Evolutionary conservation across 2,113 vertebrate species (phyloP), one percentile per base, ranked within the genome.

Genomic region (Gymnorhina tibicen): DNA sequence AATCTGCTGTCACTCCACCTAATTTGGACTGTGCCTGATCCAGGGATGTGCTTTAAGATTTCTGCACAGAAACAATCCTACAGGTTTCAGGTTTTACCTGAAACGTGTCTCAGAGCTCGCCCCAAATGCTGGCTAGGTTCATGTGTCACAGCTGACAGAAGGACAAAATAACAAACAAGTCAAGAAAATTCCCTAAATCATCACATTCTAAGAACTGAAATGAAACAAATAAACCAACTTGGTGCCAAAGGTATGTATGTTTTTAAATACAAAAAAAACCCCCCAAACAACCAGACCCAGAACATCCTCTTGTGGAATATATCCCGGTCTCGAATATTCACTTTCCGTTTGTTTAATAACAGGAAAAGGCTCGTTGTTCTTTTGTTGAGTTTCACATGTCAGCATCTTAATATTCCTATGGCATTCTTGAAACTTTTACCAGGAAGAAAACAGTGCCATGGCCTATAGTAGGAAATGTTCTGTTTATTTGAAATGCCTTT

Each of bases 341-440:
- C 94, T 98, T 98, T 98, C 98, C 98, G 96, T 97, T 98, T 97
- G 96, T 98, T 98, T 98, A 98, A 98, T 97, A 98, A 98, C 98
- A 98, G 98, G 98, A 98, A 98, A 97, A 98, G 97, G 88, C 97
- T 98, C 96, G 95, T 95, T 96, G 95, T 81, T 96, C 95, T 96
- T 98, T 97, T 98, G 97, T 97, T 98, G 97, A 98, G 97, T 98
- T 98, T 98, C 96, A 97, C 86, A 55, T 97, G 98, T 98, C 97
- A 97, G 97, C 98, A 98, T 87, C 92, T 98, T 98, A 97, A 98
- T 98, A 98, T 97, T 97, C 95, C 95, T 95, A 92, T 91, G 95
- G 97, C 85, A 91, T 97, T 98, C 97, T 96, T 92, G 94, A 97
- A 97, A 97, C 94, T 97, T 97, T 93, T 97, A 98, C 97, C 98